Conservation (phyloP, 1,140 invertebrate genomes). For the Leptoteleia sp. region DNA sequence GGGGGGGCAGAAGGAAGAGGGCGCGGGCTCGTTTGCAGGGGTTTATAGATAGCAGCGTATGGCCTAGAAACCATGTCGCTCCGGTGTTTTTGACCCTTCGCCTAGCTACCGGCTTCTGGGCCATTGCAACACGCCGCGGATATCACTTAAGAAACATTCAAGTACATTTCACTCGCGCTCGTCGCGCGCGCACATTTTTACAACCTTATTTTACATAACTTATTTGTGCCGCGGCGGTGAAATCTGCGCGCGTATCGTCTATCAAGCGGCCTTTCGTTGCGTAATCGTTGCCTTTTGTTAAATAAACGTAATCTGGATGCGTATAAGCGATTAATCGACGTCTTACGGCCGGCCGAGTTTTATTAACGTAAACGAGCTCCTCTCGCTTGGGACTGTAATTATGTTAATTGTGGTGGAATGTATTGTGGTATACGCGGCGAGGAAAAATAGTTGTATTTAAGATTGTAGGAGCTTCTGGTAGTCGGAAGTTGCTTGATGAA, state of each 20-base stretch:
- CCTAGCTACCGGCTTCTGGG: slow-evolving; percentile 77
- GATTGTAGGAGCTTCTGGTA: too few species aligned
- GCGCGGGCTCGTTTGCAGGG: slow-evolving; percentile 73
- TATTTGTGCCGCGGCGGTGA: slow-evolving; percentile 29
- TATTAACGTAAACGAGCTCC: too few species aligned
- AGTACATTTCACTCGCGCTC: slow-evolving; percentile 42
- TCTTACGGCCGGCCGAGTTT: too few species aligned
- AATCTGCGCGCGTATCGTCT: slow-evolving; percentile 9
- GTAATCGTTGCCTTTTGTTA: background rate
- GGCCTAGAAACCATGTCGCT: slow-evolving; percentile 81
- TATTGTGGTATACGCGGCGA: too few species aligned
- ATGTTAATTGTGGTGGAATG: too few species aligned
- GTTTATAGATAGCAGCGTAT: slow-evolving; percentile 81
- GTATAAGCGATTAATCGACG: background rate
- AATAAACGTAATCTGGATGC: background rate
- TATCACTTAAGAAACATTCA: slow-evolving; percentile 64
- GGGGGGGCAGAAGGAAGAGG: slow-evolving; percentile 54
- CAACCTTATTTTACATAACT: slow-evolving; percentile 35
- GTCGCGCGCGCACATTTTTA: slow-evolving; percentile 34
- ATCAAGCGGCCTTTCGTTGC: background rate
- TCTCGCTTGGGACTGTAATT: too few species aligned
- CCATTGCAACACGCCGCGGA: slow-evolving; percentile 69
- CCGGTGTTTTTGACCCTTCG: slow-evolving; percentile 82
- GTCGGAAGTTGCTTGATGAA: too few species aligned
- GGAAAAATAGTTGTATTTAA: too few species aligned